Conservation (phyloP, 2,797 vertebrate species). For the Labeo calbasu region DNA sequence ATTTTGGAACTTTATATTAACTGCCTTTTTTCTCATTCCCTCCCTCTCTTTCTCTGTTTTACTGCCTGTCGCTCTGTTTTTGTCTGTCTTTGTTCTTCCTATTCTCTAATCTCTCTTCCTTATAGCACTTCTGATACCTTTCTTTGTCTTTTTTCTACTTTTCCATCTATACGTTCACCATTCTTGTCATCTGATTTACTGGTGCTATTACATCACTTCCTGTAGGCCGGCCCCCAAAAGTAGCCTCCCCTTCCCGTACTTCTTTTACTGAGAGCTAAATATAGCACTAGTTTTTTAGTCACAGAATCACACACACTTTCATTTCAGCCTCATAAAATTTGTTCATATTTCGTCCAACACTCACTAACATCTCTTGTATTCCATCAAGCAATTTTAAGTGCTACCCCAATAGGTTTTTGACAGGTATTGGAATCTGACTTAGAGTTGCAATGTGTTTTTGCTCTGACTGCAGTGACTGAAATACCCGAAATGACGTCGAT, state of each 20-base stretch:
- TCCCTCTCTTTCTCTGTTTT: constrained; percentile 57
- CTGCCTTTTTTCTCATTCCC: constrained; percentile 40
- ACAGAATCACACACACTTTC: constrained; percentile 16
- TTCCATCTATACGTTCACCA: constrained; percentile 30
- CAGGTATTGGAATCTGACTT: constrained; percentile 9
- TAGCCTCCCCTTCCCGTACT: constrained; percentile 62
- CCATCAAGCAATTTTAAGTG: constrained; percentile 19
- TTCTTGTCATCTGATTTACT: constrained; percentile 39
- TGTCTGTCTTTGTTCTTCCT: constrained; percentile 59
- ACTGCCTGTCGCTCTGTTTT: constrained; percentile 62
- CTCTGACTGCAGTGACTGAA: constrained; percentile 55
- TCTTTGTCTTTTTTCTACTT: constrained; percentile 59
- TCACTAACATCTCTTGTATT: constrained; percentile 5
- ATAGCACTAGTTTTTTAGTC: constrained; percentile 16
- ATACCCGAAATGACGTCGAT: constrained; percentile 60
- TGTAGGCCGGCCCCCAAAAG: constrained; percentile 69
- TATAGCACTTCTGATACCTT: constrained; percentile 62
- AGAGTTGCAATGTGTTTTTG: constrained; percentile 20
- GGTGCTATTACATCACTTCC: constrained; percentile 57
- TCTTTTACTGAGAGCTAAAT: constrained; percentile 39
- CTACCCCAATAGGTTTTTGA: constrained; percentile 9
- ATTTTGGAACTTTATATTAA: constrained; percentile 49
- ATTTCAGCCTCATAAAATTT: not conserved
- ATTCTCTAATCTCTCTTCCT: constrained; percentile 65
- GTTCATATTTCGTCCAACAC: not conserved